A percentile compares a stretch with the other conserved stretches of the same genome.
These are phyloP conservation scores for Heliothis peltigera DNA, from an alignment of 2,888 invertebrate species.

Conservation along the genomic window DNA sequence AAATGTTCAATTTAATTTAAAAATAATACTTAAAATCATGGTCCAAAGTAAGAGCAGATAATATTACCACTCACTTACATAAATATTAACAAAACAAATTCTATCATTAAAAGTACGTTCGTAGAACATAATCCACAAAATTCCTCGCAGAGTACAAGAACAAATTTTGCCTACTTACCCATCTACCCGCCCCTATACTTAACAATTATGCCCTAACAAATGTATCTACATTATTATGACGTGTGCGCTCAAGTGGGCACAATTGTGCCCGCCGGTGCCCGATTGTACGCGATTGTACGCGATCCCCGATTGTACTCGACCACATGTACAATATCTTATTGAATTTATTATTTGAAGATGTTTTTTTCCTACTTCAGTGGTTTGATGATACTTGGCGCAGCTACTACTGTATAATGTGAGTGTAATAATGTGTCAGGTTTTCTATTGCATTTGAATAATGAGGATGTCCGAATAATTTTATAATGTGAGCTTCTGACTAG, in stretches of 20 bases:
- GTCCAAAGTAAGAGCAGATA: too few species aligned
- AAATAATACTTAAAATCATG: too few species aligned
- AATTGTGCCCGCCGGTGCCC: constrained; percentile 39
- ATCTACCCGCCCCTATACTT: constrained; percentile 79
- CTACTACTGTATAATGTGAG: constrained; percentile 55
- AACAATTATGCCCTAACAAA: constrained; percentile 77
- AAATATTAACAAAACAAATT: too few species aligned
- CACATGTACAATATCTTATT: constrained; percentile 85
- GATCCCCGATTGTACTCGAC: constrained; percentile 76
- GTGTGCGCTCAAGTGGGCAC: constrained; percentile 75
- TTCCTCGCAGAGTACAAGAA: constrained; percentile 22
- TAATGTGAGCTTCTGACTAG: too few species aligned
- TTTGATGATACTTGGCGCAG: constrained; percentile 57
- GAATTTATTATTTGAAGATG: constrained; percentile 83
- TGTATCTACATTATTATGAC: constrained; percentile 79
- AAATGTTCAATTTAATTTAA: too few species aligned
- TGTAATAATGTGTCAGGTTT: constrained; percentile 48
- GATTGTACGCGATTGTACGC: constrained; percentile 1
- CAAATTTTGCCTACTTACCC: constrained; percentile 43
- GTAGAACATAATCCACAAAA: too few species aligned
- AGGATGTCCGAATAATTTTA: too few species aligned
- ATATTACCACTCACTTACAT: too few species aligned
- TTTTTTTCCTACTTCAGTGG: constrained; percentile 70
- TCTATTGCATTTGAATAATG: not conserved
- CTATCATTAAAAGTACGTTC: too few species aligned